Evolutionary conservation across 64 coral and sea anemone genomes (phyloP).

Genomic region (Dendronephthya gigantea): DNA sequence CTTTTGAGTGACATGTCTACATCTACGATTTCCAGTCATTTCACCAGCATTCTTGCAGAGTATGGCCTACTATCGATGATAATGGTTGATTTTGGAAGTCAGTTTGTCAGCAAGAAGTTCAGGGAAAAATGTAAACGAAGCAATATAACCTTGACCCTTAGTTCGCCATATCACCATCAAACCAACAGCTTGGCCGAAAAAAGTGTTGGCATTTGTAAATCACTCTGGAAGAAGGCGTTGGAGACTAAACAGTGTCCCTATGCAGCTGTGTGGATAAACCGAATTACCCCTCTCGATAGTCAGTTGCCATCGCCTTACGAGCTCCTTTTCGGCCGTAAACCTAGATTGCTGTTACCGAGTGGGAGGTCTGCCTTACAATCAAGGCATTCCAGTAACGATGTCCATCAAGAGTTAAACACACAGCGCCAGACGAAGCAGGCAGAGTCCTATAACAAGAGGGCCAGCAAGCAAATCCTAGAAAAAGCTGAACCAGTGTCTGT

Average conservation of each 20-base stretch:
- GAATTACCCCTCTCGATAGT: conserved; percentile 37
- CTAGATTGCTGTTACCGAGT: conserved; percentile 22
- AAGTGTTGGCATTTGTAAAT: conserved; percentile 33
- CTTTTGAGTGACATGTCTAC: conserved; percentile 31
- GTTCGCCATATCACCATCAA: conserved; percentile 62
- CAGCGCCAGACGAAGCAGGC: conserved; percentile 35
- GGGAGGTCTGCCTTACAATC: conserved; percentile 14
- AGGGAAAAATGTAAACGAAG: conserved; percentile 35
- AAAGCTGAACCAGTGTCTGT: conserved; percentile 30
- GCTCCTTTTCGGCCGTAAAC: conserved; percentile 40
- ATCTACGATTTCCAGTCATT: conserved; percentile 25
- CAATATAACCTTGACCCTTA: conserved; percentile 34
- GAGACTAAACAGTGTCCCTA: conserved; percentile 35
- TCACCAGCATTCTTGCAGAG: conserved; percentile 19
- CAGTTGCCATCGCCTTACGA: conserved; percentile 57
- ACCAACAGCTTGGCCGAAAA: conserved; percentile 43
- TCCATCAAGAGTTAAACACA: conserved; percentile 24
- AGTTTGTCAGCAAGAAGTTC: conserved; percentile 47
- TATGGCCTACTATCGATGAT: conserved; percentile 39
- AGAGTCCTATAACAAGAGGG: conserved; percentile 34
- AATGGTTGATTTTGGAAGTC: conserved; percentile 33
- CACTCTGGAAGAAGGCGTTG: conserved; percentile 43
- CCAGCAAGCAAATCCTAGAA: conserved; percentile 6
- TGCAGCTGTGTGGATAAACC: conserved; percentile 52
- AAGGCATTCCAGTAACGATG: conserved; percentile 21